Evolutionary conservation across 2,113 vertebrate species (phyloP).

Genomic region (Corydoras maculifer): DNA sequence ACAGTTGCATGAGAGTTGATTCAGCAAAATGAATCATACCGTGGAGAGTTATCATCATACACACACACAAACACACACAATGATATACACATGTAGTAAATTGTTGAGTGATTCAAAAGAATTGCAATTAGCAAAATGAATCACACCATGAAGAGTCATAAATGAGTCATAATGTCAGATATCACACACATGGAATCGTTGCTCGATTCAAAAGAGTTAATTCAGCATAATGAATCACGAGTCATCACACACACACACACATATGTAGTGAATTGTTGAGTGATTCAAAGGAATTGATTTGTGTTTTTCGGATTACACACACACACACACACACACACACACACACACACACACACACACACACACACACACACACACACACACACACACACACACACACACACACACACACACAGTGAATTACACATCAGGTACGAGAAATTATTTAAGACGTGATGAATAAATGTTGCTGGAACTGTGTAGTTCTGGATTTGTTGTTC

Average conservation of each 20-base stretch:
- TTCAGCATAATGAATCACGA: not conserved
- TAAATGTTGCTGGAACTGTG: no score
- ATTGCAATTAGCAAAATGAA: no score
- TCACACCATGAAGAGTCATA: no score
- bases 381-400: conserved; percentile 7
- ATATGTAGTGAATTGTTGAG: not conserved
- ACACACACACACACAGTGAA: not conserved
- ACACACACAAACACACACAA: not conserved
- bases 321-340: conserved; percentile 1
- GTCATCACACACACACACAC: not conserved
- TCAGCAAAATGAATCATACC: no score
- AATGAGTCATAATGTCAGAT: not conserved
- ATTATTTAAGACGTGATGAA: no score
- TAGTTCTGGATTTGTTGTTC: no score
- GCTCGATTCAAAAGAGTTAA: no score
- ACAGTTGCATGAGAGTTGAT: not conserved
- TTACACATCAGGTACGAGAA: not conserved
- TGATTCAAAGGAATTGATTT: no score
- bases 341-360: conserved; percentile 9
- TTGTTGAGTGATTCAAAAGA: no score
- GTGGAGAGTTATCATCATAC: not conserved
- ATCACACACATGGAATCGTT: no score
- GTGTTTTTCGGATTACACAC: no score
- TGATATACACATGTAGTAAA: no score
- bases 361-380: not conserved